Conservation (phyloP, 2,113 vertebrate species). For the Ciconia boyciana region DNA sequence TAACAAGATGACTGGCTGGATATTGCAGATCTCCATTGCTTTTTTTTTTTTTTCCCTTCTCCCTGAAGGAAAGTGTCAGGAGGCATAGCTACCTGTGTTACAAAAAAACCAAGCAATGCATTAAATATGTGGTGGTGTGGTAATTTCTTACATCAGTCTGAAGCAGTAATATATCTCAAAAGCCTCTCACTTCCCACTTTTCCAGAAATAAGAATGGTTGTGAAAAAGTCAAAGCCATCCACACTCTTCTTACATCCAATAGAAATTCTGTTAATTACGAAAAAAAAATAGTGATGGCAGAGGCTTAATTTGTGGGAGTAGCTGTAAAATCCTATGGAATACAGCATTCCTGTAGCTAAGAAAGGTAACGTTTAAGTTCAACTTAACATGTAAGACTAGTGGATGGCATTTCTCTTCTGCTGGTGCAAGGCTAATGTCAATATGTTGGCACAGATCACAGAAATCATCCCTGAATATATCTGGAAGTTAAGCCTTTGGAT, state of each 20-base stretch:
- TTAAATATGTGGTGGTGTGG: background rate
- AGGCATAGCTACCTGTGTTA: background rate
- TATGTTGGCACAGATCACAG: background rate
- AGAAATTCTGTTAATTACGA: background rate
- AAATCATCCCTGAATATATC: background rate
- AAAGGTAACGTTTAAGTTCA: background rate
- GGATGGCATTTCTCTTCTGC: constrained; percentile 13
- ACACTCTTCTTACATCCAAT: background rate
- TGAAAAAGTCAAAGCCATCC: background rate
- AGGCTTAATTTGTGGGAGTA: background rate
- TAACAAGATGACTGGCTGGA: background rate
- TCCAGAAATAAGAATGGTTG: background rate
- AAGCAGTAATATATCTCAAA: background rate
- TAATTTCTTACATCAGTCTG: background rate
- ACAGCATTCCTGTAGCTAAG: background rate
- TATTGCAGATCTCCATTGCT: background rate
- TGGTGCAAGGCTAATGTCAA: background rate
- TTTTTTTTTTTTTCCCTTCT: background rate
- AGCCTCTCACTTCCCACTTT: background rate
- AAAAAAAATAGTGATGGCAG: background rate
- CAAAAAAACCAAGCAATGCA: background rate
- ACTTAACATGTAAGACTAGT: background rate
- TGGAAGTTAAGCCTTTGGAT: background rate
- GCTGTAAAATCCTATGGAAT: background rate
- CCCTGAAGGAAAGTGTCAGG: background rate